Evolutionary conservation across 1,140 invertebrate species (phyloP), one percentile per base, ranked within the genome.

Genomic region (Sitobion miscanthi): DNA sequence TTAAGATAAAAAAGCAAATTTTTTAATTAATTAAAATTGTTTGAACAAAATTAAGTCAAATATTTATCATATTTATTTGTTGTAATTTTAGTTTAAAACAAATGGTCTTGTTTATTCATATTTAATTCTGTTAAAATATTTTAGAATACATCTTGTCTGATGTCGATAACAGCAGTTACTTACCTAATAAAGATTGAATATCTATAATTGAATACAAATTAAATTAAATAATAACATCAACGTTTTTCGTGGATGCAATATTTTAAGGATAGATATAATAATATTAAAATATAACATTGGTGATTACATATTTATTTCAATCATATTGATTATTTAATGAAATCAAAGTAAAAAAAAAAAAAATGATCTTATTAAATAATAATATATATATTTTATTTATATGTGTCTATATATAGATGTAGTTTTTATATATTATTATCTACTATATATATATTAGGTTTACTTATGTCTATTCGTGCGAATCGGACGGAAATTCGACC

Each of bases 401-500:
- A 83, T 83, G n/a, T 2, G 35, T 5, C n/a, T 77, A 17, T 38
- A 38, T 83, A 83, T 83, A 83, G 35, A 11, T 25, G 9, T 14
- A 77, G 38, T 85, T 35, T 35, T n/a, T 49, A 14, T 86, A 86
- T 20, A 25, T 42, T 42, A 42, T 25, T 45, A 85, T 25, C 30
- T n/a, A 17, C 62, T 30, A 30, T 62, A 62, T 69, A n/a, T n/a
- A 77, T 69, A 69, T n/a, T 69, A n/a, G 30, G 30, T n/a, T n/a
- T 77, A 77, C n/a, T 77, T 89, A 52, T 54, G 49, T 54, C 9
- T 35, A 89, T 8, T 89, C 87, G 87, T 54, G 87, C n/a, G 49
- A 89, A 88, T 89, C 7, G 87, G 25, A 54, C 87, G 49, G n/a
- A 89, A 52, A 89, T 89, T 30, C 42, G n/a, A 89, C 47, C n/a